A percentile compares a stretch with the other conserved stretches of the same genome.
Conservation (phyloP, 2,113 vertebrate species). For the Apodemus sylvaticus region DNA sequence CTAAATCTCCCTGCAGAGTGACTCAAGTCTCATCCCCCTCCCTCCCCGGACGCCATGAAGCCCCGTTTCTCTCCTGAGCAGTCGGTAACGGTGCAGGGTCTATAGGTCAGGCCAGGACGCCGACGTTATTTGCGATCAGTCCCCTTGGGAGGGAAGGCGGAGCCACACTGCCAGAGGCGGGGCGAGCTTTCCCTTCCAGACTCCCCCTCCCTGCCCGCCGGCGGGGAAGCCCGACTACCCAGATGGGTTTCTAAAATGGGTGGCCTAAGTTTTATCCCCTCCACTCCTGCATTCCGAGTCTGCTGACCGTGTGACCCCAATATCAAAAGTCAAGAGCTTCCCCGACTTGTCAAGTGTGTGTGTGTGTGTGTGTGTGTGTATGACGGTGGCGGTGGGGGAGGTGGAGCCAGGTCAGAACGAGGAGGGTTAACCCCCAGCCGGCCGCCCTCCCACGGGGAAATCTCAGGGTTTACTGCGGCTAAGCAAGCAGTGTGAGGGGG, state of each 20-base stretch:
- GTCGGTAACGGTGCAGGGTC: background rate
- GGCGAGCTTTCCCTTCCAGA: background rate
- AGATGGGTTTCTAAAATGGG: background rate
- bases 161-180: background rate
- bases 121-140: background rate
- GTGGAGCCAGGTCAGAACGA: slow-evolving; percentile 59
- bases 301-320: background rate
- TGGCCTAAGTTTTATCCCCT: background rate
- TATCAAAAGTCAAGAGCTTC: slow-evolving; percentile 21
- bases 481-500: slow-evolving; percentile 68
- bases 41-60: background rate
- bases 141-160: background rate
- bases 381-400: slow-evolving; percentile 7
- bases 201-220: too few relatives aligned
- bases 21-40: background rate
- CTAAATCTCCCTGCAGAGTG: background rate
- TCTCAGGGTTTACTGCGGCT: slow-evolving; percentile 56
- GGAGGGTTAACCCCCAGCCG: slow-evolving; percentile 67
- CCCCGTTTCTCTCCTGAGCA: background rate
- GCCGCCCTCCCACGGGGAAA: slow-evolving; percentile 46
- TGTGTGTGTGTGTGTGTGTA: background rate
- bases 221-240: background rate
- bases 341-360: background rate
- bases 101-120: fast-evolving
- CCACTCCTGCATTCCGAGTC: background rate